Percentiles rank a stretch among this genome's conserved stretches.
These are phyloP conservation scores for Campoplex nolae DNA, from an alignment of 2,888 invertebrate genomes.

Conservation along the genomic window DNA sequence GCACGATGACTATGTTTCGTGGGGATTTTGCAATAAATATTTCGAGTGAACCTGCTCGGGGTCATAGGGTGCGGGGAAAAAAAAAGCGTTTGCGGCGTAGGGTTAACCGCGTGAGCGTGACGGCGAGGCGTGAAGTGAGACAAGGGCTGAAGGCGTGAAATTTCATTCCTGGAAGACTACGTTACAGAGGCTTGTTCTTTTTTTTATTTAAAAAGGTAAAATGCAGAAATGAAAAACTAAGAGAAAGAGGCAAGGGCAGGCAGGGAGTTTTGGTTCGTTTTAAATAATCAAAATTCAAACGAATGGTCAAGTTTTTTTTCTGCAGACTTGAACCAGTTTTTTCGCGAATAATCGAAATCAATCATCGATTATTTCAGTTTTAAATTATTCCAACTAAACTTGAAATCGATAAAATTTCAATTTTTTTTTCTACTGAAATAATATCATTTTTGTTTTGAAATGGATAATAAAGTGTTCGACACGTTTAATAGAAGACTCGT, in stretches of 20 bases:
- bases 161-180: conserved; percentile 59
- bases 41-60: conserved; percentile 25
- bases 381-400: background rate
- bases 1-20: background rate
- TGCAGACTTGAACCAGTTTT: background rate
- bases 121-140: conserved; percentile 48
- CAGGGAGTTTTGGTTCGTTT: conserved; percentile 16
- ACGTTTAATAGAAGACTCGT: background rate
- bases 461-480: background rate
- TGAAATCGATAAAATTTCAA: background rate
- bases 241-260: background rate
- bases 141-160: conserved; percentile 56
- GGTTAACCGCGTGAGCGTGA: conserved; percentile 56
- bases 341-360: background rate
- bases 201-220: conserved; percentile 21
- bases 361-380: background rate
- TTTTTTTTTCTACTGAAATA: background rate
- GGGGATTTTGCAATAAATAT: background rate
- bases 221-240: conserved; percentile 7
- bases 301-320: background rate
- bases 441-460: background rate
- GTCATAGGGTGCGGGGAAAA: conserved; percentile 39
- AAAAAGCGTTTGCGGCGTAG: conserved; percentile 47
- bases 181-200: conserved; percentile 41
- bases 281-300: conserved; percentile 56